Base-by-base conservation (phyloP, 35 echinoderm and acorn worm genomes). In the Apostichopus japonicus region DNA sequence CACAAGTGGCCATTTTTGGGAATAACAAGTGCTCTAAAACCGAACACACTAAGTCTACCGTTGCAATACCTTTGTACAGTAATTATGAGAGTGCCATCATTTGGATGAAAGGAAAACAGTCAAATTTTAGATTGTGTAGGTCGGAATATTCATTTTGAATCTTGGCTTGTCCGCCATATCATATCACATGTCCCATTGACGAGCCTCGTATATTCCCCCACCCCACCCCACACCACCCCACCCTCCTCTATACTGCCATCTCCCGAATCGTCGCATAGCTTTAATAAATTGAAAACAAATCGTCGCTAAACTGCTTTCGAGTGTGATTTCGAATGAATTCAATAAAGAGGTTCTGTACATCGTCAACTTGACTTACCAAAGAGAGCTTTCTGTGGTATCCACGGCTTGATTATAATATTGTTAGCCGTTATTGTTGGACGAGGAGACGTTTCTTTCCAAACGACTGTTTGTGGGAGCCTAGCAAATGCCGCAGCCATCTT, bases 381-480 rank as follows among this genome's bases (percentile, higher is more conserved):
- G 10, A 90, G 88, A n/a, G 67, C 88, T 62, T 76, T 90, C 27
- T 90, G 88, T 24, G 88, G 88, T 6, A 90, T 90, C 88, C 88
- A 90, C 51, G 23, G 23, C 65, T 33, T 90, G 22, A 90, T 23
- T 14, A 90, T 90, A 25, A 67, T 90, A 51, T 77, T 77, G 9
- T 90, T 90, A 53, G 25, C 70, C 23, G 72, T n/a, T 15, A 55
- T 19, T 77, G 23, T 13, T 6, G 65, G 88, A 15, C 22, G 65
- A 1, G 65, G 25, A 16, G 53, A 27, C 2, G 53, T 25, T 9
- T 90, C 65, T 55, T 0, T 90, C 70, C 23, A 76, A 55, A 90
- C 65, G 72, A 90, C 88, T 77, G 65, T 90, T n/a, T 90, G 88
- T 8, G 88, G 72, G 17, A 90, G 88, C 76, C 67, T 90, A 65